phyloP scores from a whole-genome alignment of 2,888 invertebrate genomes.

The Drosophila nr. perissopoda region DNA sequence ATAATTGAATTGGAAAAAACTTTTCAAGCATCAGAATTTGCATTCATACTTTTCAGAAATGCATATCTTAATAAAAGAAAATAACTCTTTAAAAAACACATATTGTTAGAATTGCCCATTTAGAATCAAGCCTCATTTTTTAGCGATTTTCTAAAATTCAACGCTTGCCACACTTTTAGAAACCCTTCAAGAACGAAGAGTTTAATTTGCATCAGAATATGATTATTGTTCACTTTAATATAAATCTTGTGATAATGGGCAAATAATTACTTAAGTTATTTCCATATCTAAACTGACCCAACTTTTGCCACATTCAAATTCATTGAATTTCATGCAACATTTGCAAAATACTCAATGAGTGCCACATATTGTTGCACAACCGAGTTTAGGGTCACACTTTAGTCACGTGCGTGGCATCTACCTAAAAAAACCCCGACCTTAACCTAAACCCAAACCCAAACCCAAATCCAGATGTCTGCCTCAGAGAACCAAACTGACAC shows the following conservation, averaged over 20 bases:
- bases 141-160: too few relatives aligned
- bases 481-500: slow-evolving; percentile 13
- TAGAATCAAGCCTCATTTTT: neutral
- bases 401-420: slow-evolving; percentile 42
- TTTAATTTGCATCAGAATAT: neutral
- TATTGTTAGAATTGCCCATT: too few relatives aligned
- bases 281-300: neutral
- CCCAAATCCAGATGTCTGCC: neutral
- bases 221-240: neutral
- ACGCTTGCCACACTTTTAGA: neutral
- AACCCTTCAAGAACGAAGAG: neutral
- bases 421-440: slow-evolving; percentile 3
- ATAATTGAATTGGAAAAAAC: too few relatives aligned
- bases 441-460: slow-evolving; percentile 1
- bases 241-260: neutral
- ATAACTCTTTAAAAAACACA: neutral
- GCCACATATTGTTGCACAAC: slow-evolving; percentile 5
- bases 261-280: neutral
- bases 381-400: slow-evolving; percentile 39
- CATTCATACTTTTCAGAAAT: too few relatives aligned
- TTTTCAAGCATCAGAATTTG: neutral
- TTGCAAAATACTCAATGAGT: slow-evolving; percentile 3
- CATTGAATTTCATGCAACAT: neutral
- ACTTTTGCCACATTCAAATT: slow-evolving; percentile 1
- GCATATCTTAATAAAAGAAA: neutral